Conservation (phyloP, 2,113 vertebrate species). For the Apeltes quadracus region DNA sequence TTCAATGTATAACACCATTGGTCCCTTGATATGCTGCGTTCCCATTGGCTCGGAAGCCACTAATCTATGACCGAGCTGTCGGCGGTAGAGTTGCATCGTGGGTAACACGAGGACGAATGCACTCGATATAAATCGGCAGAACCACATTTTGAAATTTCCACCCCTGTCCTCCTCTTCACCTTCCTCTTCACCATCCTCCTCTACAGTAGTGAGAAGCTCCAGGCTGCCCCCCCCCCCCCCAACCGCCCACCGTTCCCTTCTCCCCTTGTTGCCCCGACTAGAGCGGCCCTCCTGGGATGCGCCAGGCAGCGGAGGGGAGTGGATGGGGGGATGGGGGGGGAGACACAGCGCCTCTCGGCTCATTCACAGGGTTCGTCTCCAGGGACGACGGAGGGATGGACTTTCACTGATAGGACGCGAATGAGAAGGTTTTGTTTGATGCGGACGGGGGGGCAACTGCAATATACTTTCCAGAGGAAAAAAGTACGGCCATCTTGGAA, state of each 20-base stretch:
- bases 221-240: slow-evolving; percentile 24
- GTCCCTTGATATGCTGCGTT: too few species aligned
- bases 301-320: slow-evolving; percentile 37
- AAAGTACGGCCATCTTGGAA: background rate
- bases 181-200: slow-evolving; percentile 58
- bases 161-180: slow-evolving; percentile 8
- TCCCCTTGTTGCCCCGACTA: slow-evolving; percentile 60
- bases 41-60: too few species aligned
- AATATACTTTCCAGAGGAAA: background rate
- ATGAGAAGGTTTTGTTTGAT: slow-evolving; percentile 38
- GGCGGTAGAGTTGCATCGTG: too few species aligned
- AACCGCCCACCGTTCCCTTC: background rate
- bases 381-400: slow-evolving; percentile 59
- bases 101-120: too few species aligned
- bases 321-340: slow-evolving; percentile 7
- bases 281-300: slow-evolving; percentile 65
- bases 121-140: too few species aligned
- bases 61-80: too few species aligned
- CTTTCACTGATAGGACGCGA: slow-evolving; percentile 60
- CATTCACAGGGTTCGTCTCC: slow-evolving; percentile 36
- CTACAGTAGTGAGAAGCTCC: slow-evolving; percentile 48
- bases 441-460: background rate
- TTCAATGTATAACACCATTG: background rate
- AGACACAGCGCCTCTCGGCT: slow-evolving; percentile 39
- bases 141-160: background rate